phyloP scores from a whole-genome alignment of 2,113 vertebrate species.

The Abramis brama region DNA sequence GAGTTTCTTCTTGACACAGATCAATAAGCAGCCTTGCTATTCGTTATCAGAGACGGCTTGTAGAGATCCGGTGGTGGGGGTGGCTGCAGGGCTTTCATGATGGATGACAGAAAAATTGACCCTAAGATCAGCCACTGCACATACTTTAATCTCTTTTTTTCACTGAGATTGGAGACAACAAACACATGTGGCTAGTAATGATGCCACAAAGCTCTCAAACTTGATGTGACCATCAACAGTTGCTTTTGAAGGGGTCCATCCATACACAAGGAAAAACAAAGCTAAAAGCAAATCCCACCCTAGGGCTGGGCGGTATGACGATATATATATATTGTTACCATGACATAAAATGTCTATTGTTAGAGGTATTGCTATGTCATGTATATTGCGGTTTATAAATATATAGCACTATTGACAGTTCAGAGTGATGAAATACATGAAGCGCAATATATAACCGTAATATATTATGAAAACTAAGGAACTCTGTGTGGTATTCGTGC shows the following conservation, averaged over 20 bases:
- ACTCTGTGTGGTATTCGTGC: too few relatives aligned
- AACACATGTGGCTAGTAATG: slow-evolving; percentile 25
- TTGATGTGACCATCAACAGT: background rate
- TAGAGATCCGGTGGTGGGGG: slow-evolving; percentile 44
- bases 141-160: slow-evolving; percentile 39
- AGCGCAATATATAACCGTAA: too few relatives aligned
- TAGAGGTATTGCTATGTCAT: too few relatives aligned
- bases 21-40: slow-evolving; percentile 53
- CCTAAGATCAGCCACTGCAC: slow-evolving; percentile 38
- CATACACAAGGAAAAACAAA: background rate
- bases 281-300: background rate
- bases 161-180: slow-evolving; percentile 19
- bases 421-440: too few relatives aligned
- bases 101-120: slow-evolving; percentile 53
- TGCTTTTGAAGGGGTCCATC: background rate
- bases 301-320: too few relatives aligned
- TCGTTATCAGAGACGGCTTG: slow-evolving; percentile 51
- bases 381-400: too few relatives aligned
- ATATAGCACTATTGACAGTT: too few relatives aligned
- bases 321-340: too few relatives aligned
- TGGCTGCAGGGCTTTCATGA: slow-evolving; percentile 51
- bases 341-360: too few relatives aligned
- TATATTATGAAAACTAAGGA: too few relatives aligned
- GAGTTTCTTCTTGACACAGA: slow-evolving; percentile 53
- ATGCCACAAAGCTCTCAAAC: slow-evolving; percentile 1